Base-by-base conservation (phyloP, 2,888 invertebrate species). In the Polylopha cassiicola region DNA sequence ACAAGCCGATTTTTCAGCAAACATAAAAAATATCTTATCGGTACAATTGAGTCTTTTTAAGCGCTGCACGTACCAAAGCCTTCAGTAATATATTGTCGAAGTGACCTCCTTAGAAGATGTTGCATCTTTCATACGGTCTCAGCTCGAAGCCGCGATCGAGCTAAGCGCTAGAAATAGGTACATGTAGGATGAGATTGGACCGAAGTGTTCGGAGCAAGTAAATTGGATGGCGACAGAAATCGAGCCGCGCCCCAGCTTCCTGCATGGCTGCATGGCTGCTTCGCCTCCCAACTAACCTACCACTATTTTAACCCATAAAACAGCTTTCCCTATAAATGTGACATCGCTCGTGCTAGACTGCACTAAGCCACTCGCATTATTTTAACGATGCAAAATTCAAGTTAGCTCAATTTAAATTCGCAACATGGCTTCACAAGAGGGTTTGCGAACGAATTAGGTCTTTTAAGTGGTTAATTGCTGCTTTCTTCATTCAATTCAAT, bases 251-350 rank as follows among this genome's bases (percentile, higher is more conserved):
- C n/a, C n/a, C n/a, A n/a, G 10, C 17, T 10, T 30, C 29, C 20
- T 29, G 39, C 39, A 39, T 29, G 33, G 11, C 34, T 39, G 39
- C 39, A 11, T n/a, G n/a, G n/a, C n/a, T n/a, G n/a, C n/a, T n/a
- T n/a, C n/a, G n/a, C 33, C 17, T 13, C 39, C 16, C 17, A 28
- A 16, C 16, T 10, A 8, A 14, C 11, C 16, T 26, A 31, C 29
- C 31, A 31, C 18, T 11, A n/a, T n/a, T n/a, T n/a, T n/a, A n/a
- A 17, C 17, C 10, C 18, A 24, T n/a, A 22, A 8, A 31, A 9
- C 17, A 17, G 5, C 24, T 14, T 11, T 18, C 26, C 5, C 17
- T 17, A 6, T 6, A n/a, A n/a, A n/a, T n/a, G n/a, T n/a, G n/a
- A n/a, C n/a, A n/a, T n/a, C n/a, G n/a, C n/a, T n/a, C n/a, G n/a